These are phyloP conservation scores for Percopsis transmontana DNA, from an alignment of 2,113 vertebrate species.

Conservation along the genomic window DNA sequence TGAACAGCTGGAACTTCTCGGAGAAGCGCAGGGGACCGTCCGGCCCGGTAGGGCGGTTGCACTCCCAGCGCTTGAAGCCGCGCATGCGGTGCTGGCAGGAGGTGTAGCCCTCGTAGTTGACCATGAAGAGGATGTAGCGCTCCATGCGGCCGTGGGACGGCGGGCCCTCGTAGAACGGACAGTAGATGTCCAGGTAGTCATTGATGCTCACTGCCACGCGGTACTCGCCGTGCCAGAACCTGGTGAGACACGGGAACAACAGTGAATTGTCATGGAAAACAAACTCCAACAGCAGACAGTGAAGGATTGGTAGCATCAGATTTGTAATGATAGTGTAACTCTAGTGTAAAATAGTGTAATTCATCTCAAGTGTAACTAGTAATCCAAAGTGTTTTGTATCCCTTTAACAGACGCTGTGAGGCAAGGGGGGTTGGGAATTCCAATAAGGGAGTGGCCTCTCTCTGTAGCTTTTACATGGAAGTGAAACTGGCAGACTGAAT, in stretches of 20 bases:
- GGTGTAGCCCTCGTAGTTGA: constrained; percentile 89
- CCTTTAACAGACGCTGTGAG: no score
- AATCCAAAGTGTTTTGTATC: no score
- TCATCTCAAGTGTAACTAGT: no score
- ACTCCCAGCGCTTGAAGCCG: constrained; percentile 97
- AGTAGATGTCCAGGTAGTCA: constrained; percentile 97
- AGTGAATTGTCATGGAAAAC: not conserved
- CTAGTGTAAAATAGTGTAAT: no score
- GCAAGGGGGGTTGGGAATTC: no score
- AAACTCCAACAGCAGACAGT: not conserved
- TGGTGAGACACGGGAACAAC: constrained; percentile 47
- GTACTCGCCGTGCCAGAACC: constrained; percentile 92
- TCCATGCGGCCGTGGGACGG: constrained; percentile 89
- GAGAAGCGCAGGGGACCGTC: constrained; percentile 94
- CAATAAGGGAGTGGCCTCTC: no score
- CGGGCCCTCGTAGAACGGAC: constrained; percentile 89
- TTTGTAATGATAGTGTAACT: no score
- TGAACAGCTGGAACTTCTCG: constrained; percentile 98
- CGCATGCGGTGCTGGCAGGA: constrained; percentile 92
- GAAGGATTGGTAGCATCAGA: no score
- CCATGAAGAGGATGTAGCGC: constrained; percentile 95
- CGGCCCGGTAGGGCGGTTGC: constrained; percentile 89
- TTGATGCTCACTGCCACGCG: constrained; percentile 95
- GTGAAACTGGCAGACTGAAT: no score
- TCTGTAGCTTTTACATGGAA: no score